These are phyloP conservation scores for Drosophila helvetica DNA, from an alignment of 2,888 invertebrate genomes.

Conservation along the genomic window DNA sequence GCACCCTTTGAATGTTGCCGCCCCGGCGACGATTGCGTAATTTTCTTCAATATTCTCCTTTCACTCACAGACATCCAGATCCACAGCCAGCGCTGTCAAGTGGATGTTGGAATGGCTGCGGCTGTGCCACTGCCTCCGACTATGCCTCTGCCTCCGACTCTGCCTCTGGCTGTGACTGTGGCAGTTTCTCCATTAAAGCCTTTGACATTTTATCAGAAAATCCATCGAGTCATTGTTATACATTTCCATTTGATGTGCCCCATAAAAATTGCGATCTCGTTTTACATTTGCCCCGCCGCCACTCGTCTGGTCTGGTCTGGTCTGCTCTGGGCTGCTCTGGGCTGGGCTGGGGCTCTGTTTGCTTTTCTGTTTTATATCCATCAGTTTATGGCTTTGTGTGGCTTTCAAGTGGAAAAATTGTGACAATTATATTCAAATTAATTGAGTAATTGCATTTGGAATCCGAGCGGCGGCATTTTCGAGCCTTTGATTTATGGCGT, in stretches of 20 bases:
- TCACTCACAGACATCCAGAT: conserved; percentile 28
- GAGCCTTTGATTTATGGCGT: conserved; percentile 72
- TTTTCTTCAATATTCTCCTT: conserved; percentile 27
- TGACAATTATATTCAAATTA: conserved; percentile 82
- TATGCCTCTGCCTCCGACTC: neutral
- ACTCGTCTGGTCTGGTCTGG: neutral
- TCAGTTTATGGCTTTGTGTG: conserved; percentile 54
- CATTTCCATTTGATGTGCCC: conserved; percentile 74
- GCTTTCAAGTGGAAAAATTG: conserved; percentile 78
- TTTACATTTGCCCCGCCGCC: conserved; percentile 42
- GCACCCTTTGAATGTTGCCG: conserved; percentile 44
- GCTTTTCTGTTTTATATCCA: conserved; percentile 63
- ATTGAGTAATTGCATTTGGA: conserved; percentile 73
- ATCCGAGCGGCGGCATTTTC: conserved; percentile 45
- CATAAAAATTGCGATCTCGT: conserved; percentile 71
- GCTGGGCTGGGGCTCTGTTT: conserved; percentile 16
- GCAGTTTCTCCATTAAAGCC: conserved; percentile 54
- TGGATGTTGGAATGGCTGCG: conserved; percentile 41
- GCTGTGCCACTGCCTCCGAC: neutral
- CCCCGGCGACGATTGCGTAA: conserved; percentile 51
- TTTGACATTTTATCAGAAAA: conserved; percentile 76
- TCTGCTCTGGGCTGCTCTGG: neutral
- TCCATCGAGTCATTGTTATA: conserved; percentile 54
- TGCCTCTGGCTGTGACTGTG: conserved; percentile 18
- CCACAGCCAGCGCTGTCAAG: conserved; percentile 58